Evolutionary conservation across 2,113 vertebrate genomes (phyloP).

Genomic region (Cochlearius cochlearius): DNA sequence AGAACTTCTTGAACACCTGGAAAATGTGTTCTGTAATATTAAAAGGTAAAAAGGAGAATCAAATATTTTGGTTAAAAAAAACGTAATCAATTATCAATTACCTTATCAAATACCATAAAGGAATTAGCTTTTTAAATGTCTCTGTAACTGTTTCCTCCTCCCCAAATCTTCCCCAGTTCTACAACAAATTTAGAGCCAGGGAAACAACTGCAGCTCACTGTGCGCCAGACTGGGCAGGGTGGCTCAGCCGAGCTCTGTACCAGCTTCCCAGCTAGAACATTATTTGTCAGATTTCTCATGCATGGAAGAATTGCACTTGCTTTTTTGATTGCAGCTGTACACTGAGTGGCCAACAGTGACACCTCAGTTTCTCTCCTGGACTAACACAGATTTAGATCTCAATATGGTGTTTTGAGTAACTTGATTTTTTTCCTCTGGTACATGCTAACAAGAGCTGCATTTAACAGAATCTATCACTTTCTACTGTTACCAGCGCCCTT

Average conservation of each 20-base stretch:
- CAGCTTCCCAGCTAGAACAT: not conserved
- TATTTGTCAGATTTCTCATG: not conserved
- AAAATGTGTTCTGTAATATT: not conserved
- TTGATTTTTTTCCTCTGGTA: not conserved
- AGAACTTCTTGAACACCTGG: not conserved
- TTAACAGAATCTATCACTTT: not conserved
- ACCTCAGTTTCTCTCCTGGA: not conserved
- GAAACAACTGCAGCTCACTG: not conserved
- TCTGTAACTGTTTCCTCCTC: not conserved
- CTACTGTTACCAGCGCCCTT: not conserved
- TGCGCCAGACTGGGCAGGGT: no score
- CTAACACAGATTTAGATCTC: not conserved
- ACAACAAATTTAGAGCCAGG: not conserved
- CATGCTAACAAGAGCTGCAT: not conserved
- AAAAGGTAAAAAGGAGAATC: not conserved
- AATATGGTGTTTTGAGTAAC: not conserved
- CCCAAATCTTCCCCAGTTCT: not conserved
- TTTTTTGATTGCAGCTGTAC: not conserved
- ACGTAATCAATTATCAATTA: not conserved
- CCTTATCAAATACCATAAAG: not conserved
- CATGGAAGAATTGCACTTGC: not conserved
- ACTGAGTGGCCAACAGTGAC: not conserved
- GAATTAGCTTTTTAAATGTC: not conserved
- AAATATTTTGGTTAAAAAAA: not conserved
- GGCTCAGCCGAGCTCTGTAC: fast-evolving